A percentile compares a stretch with the other conserved stretches of the same genome.
Evolutionary conservation across 2,113 vertebrate genomes (phyloP).

Genomic region (Podilymbus podiceps): DNA sequence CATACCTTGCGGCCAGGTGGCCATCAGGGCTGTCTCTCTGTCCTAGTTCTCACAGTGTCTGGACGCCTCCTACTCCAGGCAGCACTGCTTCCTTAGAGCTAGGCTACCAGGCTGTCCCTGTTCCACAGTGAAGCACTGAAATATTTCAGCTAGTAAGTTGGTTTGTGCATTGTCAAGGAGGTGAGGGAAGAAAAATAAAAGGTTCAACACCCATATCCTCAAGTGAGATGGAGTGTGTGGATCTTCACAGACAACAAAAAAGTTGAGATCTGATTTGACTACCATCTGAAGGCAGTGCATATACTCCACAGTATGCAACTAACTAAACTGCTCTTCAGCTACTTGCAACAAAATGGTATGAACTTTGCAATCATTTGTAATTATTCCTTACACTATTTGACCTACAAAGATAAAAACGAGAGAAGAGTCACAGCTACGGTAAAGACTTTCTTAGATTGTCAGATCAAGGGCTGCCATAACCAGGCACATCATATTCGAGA

Average conservation of each 20-base stretch:
- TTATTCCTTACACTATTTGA: not conserved
- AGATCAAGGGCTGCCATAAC: not conserved
- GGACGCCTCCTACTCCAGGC: not conserved
- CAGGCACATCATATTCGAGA: not conserved
- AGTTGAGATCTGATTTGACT: not conserved
- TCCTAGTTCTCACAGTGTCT: not conserved
- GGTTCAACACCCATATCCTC: rapidly evolving
- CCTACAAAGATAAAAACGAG: not conserved
- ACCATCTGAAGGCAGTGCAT: not conserved
- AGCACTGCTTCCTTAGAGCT: not conserved
- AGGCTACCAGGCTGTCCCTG: not conserved
- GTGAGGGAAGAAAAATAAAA: not conserved
- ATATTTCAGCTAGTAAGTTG: not conserved
- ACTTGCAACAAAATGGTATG: not conserved
- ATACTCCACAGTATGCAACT: not conserved
- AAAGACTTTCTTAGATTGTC: not conserved
- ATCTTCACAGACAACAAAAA: not conserved
- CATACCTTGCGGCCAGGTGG: not conserved
- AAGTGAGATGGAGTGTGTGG: not conserved
- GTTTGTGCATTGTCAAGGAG: not conserved
- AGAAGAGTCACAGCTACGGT: not conserved
- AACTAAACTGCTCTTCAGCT: not conserved
- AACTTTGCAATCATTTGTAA: not conserved
- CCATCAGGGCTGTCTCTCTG: not conserved
- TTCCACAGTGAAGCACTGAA: not conserved